phyloP scores from a whole-genome alignment of 2,888 invertebrate species.

The Melanargia galathea region DNA sequence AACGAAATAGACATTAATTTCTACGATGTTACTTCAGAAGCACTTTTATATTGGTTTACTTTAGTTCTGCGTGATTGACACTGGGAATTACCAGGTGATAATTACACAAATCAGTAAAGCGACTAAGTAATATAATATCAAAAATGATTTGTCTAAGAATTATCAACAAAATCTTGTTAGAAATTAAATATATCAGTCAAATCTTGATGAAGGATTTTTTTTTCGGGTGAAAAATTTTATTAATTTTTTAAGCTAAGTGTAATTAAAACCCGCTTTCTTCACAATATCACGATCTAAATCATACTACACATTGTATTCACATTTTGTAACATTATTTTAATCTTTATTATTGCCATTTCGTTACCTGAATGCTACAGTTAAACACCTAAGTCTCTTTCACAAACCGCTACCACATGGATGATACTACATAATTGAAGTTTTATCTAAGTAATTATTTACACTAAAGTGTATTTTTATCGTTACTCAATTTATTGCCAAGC shows the following conservation, averaged over 20 bases:
- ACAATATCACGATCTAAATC: not conserved
- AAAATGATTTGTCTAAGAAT: not conserved
- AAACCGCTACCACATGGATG: slow-evolving; percentile 25
- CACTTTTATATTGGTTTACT: not conserved
- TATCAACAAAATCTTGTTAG: not conserved
- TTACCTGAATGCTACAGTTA: slow-evolving; percentile 18
- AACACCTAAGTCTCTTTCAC: slow-evolving; percentile 20
- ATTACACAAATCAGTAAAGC: too few relatives aligned
- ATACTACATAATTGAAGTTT: slow-evolving; percentile 25
- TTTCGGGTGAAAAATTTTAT: not conserved
- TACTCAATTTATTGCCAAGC: slow-evolving; percentile 78
- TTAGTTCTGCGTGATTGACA: not conserved
- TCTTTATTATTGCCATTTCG: slow-evolving; percentile 7
- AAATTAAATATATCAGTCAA: too few relatives aligned
- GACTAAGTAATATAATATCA: not conserved
- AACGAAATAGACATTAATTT: slow-evolving; percentile 15
- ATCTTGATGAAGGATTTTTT: too few relatives aligned
- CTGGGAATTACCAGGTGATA: not conserved
- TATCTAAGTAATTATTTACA: slow-evolving; percentile 43
- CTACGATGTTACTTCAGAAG: slow-evolving; percentile 9
- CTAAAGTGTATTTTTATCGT: slow-evolving; percentile 49
- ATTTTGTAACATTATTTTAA: not conserved
- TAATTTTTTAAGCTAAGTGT: not conserved
- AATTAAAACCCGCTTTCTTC: not conserved
- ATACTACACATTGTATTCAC: not conserved